Evolutionary conservation across 2,113 vertebrate species (phyloP).

Genomic region (Triplophysa tibetana): DNA sequence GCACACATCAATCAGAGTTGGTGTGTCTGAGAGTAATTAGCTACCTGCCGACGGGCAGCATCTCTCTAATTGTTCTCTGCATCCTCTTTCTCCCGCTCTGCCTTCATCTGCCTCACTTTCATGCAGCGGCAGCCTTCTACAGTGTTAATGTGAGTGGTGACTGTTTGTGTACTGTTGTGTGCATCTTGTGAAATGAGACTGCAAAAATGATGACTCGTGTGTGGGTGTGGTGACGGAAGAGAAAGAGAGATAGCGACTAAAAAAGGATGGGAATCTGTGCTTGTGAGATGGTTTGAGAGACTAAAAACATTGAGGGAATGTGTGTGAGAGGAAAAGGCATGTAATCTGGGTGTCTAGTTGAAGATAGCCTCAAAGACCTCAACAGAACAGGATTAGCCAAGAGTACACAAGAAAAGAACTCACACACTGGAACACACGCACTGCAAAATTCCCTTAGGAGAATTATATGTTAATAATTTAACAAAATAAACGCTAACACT

Average conservation of each 20-base stretch:
- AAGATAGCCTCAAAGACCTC: conserved; percentile 17
- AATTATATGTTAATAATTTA: too few species aligned
- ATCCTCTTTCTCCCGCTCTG: conserved; percentile 42
- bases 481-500: too few species aligned
- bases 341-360: conserved; percentile 15
- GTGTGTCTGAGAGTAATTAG: conserved; percentile 70
- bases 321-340: conserved; percentile 39
- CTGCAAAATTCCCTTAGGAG: too few species aligned
- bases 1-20: conserved; percentile 63
- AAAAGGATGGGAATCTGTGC: conserved; percentile 10
- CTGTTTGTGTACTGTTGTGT: neutral
- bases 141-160: conserved; percentile 19
- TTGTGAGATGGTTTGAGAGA: neutral
- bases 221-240: conserved; percentile 11
- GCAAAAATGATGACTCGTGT: conserved; percentile 12
- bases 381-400: conserved; percentile 28
- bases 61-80: conserved; percentile 59
- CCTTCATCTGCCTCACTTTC: conserved; percentile 32
- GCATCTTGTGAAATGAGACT: conserved; percentile 28
- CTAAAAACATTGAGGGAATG: conserved; percentile 17
- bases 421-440: neutral
- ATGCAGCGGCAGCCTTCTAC: conserved; percentile 28
- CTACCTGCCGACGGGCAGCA: conserved; percentile 57
- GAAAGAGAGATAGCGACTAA: neutral
- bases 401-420: neutral